These are phyloP conservation scores for Momotus momota DNA, from an alignment of 2,797 vertebrate genomes.

Conservation along the genomic window DNA sequence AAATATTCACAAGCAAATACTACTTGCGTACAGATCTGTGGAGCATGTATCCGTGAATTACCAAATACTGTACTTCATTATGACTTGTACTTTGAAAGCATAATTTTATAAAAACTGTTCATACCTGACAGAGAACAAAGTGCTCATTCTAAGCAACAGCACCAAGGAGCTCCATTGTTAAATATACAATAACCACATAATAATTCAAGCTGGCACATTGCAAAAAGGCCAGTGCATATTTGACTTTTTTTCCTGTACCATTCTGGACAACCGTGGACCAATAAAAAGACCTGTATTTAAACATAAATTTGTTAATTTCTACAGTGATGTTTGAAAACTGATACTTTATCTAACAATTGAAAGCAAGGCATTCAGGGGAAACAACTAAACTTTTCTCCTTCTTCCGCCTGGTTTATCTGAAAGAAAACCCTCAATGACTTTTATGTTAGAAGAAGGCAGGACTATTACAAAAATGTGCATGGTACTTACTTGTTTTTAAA, in stretches of 20 bases:
- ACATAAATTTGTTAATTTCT: not conserved
- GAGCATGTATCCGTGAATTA: not conserved
- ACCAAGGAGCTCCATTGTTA: not conserved
- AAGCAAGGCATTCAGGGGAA: not conserved
- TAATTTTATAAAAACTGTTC: not conserved
- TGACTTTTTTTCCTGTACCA: not conserved
- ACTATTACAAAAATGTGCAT: not conserved
- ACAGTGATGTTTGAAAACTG: not conserved
- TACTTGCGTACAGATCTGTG: not conserved
- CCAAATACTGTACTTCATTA: not conserved
- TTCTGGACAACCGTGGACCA: not conserved
- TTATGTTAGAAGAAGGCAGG: not conserved
- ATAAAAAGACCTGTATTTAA: not conserved
- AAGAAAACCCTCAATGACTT: not conserved
- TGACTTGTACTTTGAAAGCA: not conserved
- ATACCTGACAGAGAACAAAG: not conserved
- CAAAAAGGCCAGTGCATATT: not conserved
- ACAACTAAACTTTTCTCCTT: not conserved
- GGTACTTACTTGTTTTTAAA: not conserved
- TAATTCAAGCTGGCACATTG: not conserved
- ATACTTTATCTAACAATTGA: not conserved
- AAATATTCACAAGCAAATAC: conserved; percentile 2
- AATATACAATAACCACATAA: not conserved
- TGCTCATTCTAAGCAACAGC: not conserved
- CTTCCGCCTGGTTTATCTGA: not conserved